Evolutionary conservation across 2,113 vertebrate species (phyloP).

Genomic region (Brachirus orientalis): DNA sequence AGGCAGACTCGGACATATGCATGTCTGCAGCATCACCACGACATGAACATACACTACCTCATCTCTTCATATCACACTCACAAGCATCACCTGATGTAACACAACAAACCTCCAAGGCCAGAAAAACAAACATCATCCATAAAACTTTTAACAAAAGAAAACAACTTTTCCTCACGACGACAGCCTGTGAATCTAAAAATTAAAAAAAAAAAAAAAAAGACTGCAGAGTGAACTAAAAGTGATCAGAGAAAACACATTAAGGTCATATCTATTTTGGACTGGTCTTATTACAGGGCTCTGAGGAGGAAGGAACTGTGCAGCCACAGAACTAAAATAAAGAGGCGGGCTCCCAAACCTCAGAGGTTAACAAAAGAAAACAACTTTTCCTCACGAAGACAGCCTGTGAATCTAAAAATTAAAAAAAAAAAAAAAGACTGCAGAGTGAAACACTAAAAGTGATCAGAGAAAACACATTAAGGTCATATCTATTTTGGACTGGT

Average conservation of each 20-base stretch:
- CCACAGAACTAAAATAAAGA: slow-evolving; percentile 69
- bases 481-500: slow-evolving; percentile 66
- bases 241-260: slow-evolving; percentile 56
- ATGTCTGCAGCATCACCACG: slow-evolving; percentile 3
- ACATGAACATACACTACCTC: background rate
- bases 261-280: slow-evolving; percentile 67
- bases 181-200: background rate
- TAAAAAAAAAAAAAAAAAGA: slow-evolving; percentile 32
- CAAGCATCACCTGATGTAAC: no score
- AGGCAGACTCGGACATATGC: slow-evolving; percentile 23
- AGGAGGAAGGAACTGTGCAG: slow-evolving; percentile 61
- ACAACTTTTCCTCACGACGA: slow-evolving; percentile 18
- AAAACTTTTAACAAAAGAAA: slow-evolving; percentile 38
- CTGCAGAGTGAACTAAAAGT: slow-evolving; percentile 54
- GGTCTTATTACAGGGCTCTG: slow-evolving; percentile 74
- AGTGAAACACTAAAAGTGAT: slow-evolving; percentile 59
- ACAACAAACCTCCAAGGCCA: slow-evolving; percentile 18
- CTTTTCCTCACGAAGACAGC: slow-evolving; percentile 7
- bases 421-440: slow-evolving; percentile 35
- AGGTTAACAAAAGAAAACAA: slow-evolving; percentile 46
- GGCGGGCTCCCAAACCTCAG: slow-evolving; percentile 66
- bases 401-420: slow-evolving; percentile 7
- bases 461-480: slow-evolving; percentile 56
- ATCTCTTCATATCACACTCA: no score
- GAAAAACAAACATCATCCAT: slow-evolving; percentile 24